Conservation (phyloP, 1,140 invertebrate species). For the Aphidius ervi region DNA sequence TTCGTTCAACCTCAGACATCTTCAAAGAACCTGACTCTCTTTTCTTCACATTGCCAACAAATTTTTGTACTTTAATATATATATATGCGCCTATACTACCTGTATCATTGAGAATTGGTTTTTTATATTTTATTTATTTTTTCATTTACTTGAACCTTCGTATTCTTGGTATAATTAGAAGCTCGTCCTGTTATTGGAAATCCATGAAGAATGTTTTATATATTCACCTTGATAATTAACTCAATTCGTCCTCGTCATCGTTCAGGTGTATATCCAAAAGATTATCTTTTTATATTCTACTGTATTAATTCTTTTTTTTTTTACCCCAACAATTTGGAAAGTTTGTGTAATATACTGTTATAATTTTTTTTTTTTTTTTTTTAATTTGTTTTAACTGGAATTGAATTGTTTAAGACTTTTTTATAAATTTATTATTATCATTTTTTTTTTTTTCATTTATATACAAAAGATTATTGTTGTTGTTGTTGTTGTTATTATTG, state of each 20-base stretch:
- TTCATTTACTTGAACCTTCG: not conserved
- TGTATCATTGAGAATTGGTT: not conserved
- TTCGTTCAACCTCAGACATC: slow-evolving; percentile 6
- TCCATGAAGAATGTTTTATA: slow-evolving; percentile 8
- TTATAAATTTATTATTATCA: not conserved
- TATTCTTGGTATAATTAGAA: not conserved
- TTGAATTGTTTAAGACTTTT: no score
- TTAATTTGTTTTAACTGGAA: no score
- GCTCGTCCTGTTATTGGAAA: not conserved
- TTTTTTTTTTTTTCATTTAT: not conserved
- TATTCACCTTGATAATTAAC: slow-evolving; percentile 18
- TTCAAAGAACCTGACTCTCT: not conserved
- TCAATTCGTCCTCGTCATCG: slow-evolving; percentile 16
- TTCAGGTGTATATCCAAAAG: not conserved
- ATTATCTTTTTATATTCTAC: no score
- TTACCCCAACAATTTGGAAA: not conserved
- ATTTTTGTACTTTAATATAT: no score
- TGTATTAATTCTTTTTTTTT: no score
- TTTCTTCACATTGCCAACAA: no score
- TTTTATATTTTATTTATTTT: not conserved
- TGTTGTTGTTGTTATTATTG: no score
- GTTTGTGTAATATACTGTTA: not conserved
- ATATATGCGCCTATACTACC: no score
- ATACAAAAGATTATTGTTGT: not conserved
- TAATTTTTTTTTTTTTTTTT: not conserved